Base-by-base conservation (phyloP, 2,888 invertebrate genomes). In the Ornithoptera priamus region DNA sequence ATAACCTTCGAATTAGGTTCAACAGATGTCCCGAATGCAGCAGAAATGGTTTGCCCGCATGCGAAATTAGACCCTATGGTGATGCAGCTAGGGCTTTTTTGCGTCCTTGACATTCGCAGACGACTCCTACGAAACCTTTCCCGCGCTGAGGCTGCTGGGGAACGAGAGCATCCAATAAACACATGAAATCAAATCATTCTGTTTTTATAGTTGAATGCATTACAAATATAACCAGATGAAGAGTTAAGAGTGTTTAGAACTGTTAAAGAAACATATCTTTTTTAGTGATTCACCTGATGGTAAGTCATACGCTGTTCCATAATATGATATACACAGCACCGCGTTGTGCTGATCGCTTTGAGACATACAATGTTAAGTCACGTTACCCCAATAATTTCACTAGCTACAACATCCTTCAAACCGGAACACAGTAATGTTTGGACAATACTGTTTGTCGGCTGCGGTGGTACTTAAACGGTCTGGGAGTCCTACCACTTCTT, bases 101-200 rank as follows among this genome's bases (percentile, higher is more conserved):
- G 56, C 42, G 53, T 46, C 30, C 46, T 64, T 22, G 42, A 8
- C 7, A 22, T 4, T 67, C 58, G 62, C 50, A 36, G 66, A 67
- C 59, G 66, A 61, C 67, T 24, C 67, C 30, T 62, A 68, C 20
- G 36, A 56, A 50, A 62, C 60, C 67, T 65, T 46, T 62, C 42
- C 42, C 65, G 61, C 24, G 65, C 65, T 59, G 68, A 71, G 73
- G 74, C 72, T 75, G 72, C 73, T 56, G 70, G 72, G 72, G 70
- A 67, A 65, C 67, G 56, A 68, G 62, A 62, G 72, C 70, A 69
- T 68, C 72, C 72, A 75, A 75, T 77, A 77, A 76, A 76, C 77
- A 76, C 72, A 76, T 75, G 74, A 76, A 80, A 83, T 80, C 78
- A 77, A 85, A 84, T 80, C 77, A 77, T 83, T 84, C 81, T 82